Evolutionary conservation across 1,140 invertebrate species (phyloP), one percentile per base, ranked within the genome.

Genomic region (Ceratosolen solmsi): DNA sequence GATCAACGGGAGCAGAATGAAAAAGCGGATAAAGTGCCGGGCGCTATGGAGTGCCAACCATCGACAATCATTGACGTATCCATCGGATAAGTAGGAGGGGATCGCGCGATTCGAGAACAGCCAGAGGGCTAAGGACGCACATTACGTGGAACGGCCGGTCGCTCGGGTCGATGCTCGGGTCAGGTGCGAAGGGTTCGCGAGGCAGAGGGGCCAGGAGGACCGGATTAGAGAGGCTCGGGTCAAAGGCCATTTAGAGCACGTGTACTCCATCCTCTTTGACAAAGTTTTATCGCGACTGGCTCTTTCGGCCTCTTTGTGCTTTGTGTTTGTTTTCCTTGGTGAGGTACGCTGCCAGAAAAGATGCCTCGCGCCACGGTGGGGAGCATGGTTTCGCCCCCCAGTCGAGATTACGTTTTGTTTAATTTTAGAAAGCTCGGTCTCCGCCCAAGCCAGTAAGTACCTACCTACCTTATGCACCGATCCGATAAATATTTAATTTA

Each of bases 161-260:
- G 5, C 41, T 46, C 41, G 41, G 41, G 13, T 46, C 41, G 41
- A 46, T 46, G 41, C 41, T 13, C 41, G 5, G 41, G 41, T 13
- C 41, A 46, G 41, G 41, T 46, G 13, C 58, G n/a, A 27, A 7
- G 58, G 25, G n/a, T 2, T 25, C 58, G 54, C 58, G 25, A 4
- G 58, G 58, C 58, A n/a, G 25, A 9, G 8, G 58, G n/a, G 58
- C 5, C 25, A 9, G 58, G n/a, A 27, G 58, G 51, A 54, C 41
- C 5, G 51, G 51, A 54, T 5, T 54, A 20, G 51, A 54, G 51
- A 54, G 20, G 5, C 30, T 33, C 54, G 58, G 38, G 38, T 77
- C 75, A 65, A 78, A 70, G 27, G 63, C 60, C 60, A 78, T 78
- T 78, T 78, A 17, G 75, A 78, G 60, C 58, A 27, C 46, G 68